phyloP scores from a whole-genome alignment of 2,113 vertebrate species.

The Parotia lawesii region DNA sequence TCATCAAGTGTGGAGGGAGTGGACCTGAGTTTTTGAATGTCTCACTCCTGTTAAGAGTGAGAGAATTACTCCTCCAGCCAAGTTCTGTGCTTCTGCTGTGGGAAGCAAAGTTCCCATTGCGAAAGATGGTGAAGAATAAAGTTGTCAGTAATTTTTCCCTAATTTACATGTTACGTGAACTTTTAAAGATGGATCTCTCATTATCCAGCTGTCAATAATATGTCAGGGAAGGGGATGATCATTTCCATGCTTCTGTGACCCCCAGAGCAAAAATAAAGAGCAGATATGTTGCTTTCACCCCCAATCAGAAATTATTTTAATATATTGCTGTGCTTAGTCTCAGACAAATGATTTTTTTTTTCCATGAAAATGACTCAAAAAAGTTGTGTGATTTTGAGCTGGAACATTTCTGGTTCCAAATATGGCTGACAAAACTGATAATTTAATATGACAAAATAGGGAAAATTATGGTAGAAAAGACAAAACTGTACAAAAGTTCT shows the following conservation, averaged over 20 bases:
- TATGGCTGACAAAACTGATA: background rate
- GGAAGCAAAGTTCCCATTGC: background rate
- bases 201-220: background rate
- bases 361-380: background rate
- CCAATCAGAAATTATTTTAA: background rate
- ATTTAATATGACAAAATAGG: background rate
- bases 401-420: background rate
- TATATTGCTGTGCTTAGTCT: background rate
- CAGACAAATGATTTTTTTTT: background rate
- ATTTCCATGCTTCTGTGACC: background rate
- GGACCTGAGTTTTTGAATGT: background rate
- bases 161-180: rapidly evolving
- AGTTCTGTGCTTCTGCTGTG: rapidly evolving
- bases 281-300: background rate
- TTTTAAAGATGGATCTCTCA: background rate
- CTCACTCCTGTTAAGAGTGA: background rate
- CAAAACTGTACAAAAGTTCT: background rate
- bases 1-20: background rate
- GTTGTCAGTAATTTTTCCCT: background rate
- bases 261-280: background rate
- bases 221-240: rapidly evolving
- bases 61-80: background rate
- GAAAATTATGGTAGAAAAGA: background rate
- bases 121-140: background rate
- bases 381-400: background rate